Percentiles rank a stretch among this genome's conserved stretches.
Conservation (phyloP, 2,888 invertebrate species). For the Eledona agricola region DNA sequence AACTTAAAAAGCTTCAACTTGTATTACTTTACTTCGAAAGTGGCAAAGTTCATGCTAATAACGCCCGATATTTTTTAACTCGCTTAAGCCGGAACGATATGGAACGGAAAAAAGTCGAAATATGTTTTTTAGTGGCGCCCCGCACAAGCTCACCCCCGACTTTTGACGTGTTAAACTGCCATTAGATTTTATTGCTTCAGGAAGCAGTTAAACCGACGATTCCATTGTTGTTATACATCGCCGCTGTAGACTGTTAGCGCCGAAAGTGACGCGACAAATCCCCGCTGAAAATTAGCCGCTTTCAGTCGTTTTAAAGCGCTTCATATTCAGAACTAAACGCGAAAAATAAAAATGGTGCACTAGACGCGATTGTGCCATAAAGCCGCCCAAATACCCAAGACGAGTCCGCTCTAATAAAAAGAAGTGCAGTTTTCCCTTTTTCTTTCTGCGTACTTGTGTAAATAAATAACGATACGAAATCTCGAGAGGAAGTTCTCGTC, state of each 20-base stretch:
- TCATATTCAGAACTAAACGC: too few relatives aligned
- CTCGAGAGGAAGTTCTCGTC: conserved; percentile 5
- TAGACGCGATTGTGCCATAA: too few relatives aligned
- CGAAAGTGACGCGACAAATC: conserved; percentile 11
- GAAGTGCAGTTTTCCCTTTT: conserved; percentile 1
- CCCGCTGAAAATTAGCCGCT: conserved; percentile 4
- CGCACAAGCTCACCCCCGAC: conserved; percentile 9
- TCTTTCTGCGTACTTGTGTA: conserved; percentile 1
- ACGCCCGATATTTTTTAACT: conserved; percentile 46
- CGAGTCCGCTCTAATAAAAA: conserved; percentile 2
- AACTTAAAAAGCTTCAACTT: conserved; percentile 54
- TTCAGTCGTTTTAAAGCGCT: conserved; percentile 14
- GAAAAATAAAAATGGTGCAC: too few relatives aligned
- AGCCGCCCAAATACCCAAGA: too few relatives aligned
- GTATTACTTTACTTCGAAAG: conserved; percentile 54
- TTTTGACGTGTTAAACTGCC: conserved; percentile 37
- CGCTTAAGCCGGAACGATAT: conserved; percentile 18
- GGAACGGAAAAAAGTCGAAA: conserved; percentile 18
- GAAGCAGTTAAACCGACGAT: conserved; percentile 33
- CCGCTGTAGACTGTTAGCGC: conserved; percentile 25
- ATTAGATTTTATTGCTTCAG: conserved; percentile 31
- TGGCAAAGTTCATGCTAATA: conserved; percentile 55
- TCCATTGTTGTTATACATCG: conserved; percentile 33
- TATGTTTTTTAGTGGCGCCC: conserved; percentile 7
- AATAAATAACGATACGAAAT: conserved; percentile 17